Evolutionary conservation across 2,888 invertebrate genomes (phyloP), one percentile per base, ranked within the genome.

Genomic region (Glaucopsyche alexis): DNA sequence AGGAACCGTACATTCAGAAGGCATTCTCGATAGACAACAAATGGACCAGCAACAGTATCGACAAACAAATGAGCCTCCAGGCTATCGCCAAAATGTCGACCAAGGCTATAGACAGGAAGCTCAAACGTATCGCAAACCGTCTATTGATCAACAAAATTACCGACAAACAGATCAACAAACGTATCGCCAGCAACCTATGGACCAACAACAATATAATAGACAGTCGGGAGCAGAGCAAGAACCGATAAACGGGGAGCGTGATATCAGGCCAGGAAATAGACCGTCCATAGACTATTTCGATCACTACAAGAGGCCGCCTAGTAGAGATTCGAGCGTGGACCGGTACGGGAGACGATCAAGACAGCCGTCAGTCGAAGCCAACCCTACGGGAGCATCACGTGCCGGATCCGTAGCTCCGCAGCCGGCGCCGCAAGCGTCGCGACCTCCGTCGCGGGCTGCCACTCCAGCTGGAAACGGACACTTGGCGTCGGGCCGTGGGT

Each of bases 241-340:
- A 19, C 78, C 83, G 29, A 79, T 87, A 7, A 90, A 90, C 67
- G 89, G 89, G 64, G 82, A 84, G 16, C 84, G 88, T 14, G 94
- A 94, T 75, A 91, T 88, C 78, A 83, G 87, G 49, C 80, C 83
- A 38, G 87, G 87, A n/a, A 80, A 84, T 1, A 84, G 92, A 14
- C 89, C 96, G 13, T 96, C 97, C 80, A 97, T 97, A 83, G 98
- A 98, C 87, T 97, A 97, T 83, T 97, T 98, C 85, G 98, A 98
- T 88, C 98, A 99, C 85, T 99, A 99, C 88, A 97, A 97, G 88
- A 94, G 97, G 85, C 97, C 98, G 72, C 97, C 97, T 0, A 97
- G 97, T 91, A 94, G 97, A 84, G 97, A 97, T 85, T 95, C 96
- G 75, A 97, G 97, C 79, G 96, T 97, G 67, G 97, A 97, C 90